phyloP scores from a whole-genome alignment of 2,113 vertebrate genomes.

The Neotoma lepida region DNA sequence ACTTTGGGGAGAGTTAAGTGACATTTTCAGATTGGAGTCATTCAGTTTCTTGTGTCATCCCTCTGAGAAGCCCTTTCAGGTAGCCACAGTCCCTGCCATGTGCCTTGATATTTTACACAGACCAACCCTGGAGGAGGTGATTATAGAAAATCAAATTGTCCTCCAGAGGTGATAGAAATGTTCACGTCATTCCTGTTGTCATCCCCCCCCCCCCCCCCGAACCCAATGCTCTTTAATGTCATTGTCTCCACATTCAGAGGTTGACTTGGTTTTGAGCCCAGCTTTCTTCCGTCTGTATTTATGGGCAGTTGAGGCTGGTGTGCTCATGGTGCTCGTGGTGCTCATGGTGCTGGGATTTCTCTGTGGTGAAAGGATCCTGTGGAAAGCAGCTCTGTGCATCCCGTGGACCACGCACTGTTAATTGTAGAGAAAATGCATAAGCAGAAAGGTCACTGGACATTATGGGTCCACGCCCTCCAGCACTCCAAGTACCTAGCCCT shows the following conservation, averaged over 20 bases:
- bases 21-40: background rate
- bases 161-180: background rate
- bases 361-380: too few relatives aligned
- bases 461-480: background rate
- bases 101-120: background rate
- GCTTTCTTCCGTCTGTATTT: constrained; percentile 14
- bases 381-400: too few relatives aligned
- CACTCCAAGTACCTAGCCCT: background rate
- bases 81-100: background rate
- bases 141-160: constrained; percentile 40
- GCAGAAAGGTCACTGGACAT: background rate
- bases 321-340: background rate
- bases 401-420: too few relatives aligned
- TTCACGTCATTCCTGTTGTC: background rate
- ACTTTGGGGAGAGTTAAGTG: background rate
- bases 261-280: constrained; percentile 15
- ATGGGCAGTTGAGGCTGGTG: background rate
- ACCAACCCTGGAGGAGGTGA: background rate
- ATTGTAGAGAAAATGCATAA: background rate
- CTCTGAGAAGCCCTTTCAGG: background rate
- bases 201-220: too few relatives aligned
- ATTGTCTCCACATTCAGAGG: background rate
- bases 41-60: background rate
- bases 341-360: background rate
- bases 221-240: background rate